Conservation (phyloP, 1,140 invertebrate species). For the Eubasilissa regina region DNA sequence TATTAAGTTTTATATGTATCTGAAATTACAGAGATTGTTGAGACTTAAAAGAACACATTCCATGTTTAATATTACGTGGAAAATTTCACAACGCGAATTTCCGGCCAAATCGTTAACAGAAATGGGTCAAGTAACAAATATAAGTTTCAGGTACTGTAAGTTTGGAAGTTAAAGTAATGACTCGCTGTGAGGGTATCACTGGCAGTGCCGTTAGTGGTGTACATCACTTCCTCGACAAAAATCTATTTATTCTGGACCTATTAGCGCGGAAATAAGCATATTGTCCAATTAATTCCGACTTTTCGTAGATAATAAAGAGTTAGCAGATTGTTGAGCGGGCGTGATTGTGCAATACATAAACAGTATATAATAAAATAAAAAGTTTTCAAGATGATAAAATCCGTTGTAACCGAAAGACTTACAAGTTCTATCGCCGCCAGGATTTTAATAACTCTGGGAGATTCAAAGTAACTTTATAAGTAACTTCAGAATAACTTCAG, state of each 20-base stretch:
- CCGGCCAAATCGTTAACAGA: too few relatives aligned
- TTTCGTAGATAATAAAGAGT: slow-evolving; percentile 1
- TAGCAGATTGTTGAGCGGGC: neutral
- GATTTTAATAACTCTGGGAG: slow-evolving; percentile 19
- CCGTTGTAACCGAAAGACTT: neutral
- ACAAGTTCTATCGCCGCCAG: slow-evolving; percentile 6
- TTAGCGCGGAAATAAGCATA: slow-evolving; percentile 1
- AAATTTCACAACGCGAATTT: too few relatives aligned
- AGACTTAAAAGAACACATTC: too few relatives aligned
- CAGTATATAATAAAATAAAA: neutral
- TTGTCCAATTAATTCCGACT: neutral
- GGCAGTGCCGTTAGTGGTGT: too few relatives aligned
- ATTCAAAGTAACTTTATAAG: neutral
- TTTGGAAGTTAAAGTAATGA: too few relatives aligned
- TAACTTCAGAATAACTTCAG: too few relatives aligned
- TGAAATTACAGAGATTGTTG: too few relatives aligned
- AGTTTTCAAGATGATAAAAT: neutral
- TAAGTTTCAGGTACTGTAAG: too few relatives aligned
- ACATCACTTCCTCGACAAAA: neutral
- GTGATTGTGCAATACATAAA: neutral
- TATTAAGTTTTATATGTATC: too few relatives aligned
- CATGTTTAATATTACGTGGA: too few relatives aligned
- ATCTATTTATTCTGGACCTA: neutral
- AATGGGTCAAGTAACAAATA: too few relatives aligned
- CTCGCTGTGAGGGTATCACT: too few relatives aligned